Evolutionary conservation across 2,113 vertebrate species (phyloP).

Genomic region (Sphaerodactylus townsendi): DNA sequence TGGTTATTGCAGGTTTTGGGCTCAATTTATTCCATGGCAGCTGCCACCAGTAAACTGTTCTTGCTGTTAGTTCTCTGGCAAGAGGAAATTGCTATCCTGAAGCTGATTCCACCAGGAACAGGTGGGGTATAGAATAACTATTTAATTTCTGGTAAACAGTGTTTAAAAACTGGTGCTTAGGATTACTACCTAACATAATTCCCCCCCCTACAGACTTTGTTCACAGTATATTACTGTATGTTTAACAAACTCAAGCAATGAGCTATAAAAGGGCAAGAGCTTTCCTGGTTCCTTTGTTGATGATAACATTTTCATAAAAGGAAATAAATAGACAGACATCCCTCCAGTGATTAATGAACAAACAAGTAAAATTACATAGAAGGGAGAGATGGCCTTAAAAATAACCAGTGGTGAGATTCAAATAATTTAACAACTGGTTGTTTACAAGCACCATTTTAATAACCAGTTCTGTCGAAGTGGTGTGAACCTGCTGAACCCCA

Average conservation of each 20-base stretch:
- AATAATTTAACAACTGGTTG: too few species aligned
- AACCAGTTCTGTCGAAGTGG: too few species aligned
- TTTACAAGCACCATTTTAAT: too few species aligned
- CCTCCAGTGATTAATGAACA: background rate
- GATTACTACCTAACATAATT: background rate
- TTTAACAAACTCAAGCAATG: background rate
- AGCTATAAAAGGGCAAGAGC: background rate
- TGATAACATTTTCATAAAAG: background rate
- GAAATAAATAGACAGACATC: background rate
- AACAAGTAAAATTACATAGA: background rate
- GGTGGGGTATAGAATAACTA: conserved; percentile 62
- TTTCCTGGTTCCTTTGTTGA: background rate
- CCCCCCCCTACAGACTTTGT: too few species aligned
- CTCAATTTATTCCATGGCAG: conserved; percentile 54
- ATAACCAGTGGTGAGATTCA: too few species aligned
- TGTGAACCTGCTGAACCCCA: too few species aligned
- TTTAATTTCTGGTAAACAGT: conserved; percentile 64
- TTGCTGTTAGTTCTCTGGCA: conserved; percentile 65
- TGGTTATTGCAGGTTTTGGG: conserved; percentile 57
- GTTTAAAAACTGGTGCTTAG: conserved; percentile 60
- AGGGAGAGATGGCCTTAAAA: background rate
- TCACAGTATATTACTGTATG: background rate
- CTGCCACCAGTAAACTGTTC: conserved; percentile 60
- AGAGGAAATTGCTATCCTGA: conserved; percentile 39
- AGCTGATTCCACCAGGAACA: conserved; percentile 46